Conservation (phyloP, 2,888 invertebrate species). For the Troides helena region DNA sequence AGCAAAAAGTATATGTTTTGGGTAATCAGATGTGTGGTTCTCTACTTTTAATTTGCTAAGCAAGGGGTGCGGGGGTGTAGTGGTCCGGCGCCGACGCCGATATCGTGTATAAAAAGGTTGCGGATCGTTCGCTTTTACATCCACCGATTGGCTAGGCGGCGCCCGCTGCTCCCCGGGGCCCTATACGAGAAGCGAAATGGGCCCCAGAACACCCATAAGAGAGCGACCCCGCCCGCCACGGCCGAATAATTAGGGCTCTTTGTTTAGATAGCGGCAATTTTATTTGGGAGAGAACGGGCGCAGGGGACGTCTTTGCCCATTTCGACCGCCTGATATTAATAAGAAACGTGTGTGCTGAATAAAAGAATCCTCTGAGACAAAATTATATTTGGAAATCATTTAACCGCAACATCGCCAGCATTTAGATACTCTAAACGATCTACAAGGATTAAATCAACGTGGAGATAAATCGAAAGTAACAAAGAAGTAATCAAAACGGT, state of each 20-base stretch:
- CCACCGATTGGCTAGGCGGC: constrained; percentile 83
- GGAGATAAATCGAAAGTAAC: constrained; percentile 23
- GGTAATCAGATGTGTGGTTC: constrained; percentile 75
- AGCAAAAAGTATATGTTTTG: constrained; percentile 68
- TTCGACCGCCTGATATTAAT: constrained; percentile 77
- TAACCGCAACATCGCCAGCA: constrained; percentile 33
- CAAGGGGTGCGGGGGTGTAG: constrained; percentile 37
- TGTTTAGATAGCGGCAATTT: constrained; percentile 82
- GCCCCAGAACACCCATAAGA: constrained; percentile 85
- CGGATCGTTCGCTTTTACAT: constrained; percentile 78
- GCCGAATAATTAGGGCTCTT: constrained; percentile 84
- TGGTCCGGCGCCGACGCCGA: constrained; percentile 69
- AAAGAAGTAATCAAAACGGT: constrained; percentile 29
- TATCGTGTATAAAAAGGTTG: constrained; percentile 80
- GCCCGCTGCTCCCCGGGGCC: constrained; percentile 81
- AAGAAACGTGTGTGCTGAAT: constrained; percentile 73
- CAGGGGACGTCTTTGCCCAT: constrained; percentile 78
- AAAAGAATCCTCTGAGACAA: constrained; percentile 44
- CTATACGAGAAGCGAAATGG: constrained; percentile 84
- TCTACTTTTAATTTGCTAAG: constrained; percentile 56
- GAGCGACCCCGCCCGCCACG: constrained; percentile 84
- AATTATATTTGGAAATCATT: constrained; percentile 50
- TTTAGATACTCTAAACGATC: constrained; percentile 21
- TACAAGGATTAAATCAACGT: constrained; percentile 4
- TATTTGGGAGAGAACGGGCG: constrained; percentile 80